Percentiles rank a stretch among this genome's conserved stretches.
Conservation (phyloP, 2,888 invertebrate genomes). For the Isoperla grammatica region DNA sequence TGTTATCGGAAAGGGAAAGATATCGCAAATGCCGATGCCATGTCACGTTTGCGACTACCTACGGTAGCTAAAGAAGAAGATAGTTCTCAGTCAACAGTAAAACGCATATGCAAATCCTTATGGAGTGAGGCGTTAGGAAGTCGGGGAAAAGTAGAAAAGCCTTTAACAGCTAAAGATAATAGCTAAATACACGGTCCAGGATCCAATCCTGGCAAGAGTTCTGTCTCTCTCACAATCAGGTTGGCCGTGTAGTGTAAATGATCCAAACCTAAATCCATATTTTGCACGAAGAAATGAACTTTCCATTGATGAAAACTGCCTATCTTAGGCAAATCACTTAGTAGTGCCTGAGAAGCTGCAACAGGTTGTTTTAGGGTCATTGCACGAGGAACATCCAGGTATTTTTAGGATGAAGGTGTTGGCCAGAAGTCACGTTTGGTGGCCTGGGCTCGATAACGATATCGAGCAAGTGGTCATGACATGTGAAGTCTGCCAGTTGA, state of each 20-base stretch:
- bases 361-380: neutral
- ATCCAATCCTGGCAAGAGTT: neutral
- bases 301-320: neutral
- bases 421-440: constrained; percentile 1
- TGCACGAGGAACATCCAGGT: constrained; percentile 1
- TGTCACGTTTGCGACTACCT: neutral
- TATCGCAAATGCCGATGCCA: neutral
- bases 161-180: neutral
- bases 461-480: neutral
- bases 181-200: neutral
- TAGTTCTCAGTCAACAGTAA: no score
- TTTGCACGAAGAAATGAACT: neutral
- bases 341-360: neutral
- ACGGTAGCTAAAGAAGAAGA: neutral
- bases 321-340: neutral
- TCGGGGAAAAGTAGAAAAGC: no score
- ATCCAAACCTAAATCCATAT: neutral
- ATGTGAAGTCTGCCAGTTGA: neutral
- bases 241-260: neutral
- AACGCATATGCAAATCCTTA: no score
- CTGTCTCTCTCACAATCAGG: neutral
- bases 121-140: no score
- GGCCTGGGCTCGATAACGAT: neutral
- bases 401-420: constrained; percentile 8
- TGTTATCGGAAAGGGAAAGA: neutral